phyloP scores from a whole-genome alignment of 1,140 invertebrate species.

The Delia radicum region DNA sequence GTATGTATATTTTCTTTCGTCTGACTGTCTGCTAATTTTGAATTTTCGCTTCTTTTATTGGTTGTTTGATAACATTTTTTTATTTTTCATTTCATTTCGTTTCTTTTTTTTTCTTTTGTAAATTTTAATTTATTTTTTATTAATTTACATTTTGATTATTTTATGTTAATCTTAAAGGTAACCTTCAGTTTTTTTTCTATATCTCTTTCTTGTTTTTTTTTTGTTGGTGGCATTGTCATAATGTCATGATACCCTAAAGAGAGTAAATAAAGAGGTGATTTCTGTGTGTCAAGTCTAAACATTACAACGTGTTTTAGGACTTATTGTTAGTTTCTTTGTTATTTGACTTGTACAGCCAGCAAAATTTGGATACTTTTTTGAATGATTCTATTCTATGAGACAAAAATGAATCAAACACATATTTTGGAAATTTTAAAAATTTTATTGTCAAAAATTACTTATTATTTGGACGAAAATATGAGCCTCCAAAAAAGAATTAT shows the following conservation, averaged over 20 bases:
- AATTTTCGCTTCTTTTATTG: neutral
- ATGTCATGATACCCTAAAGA: neutral
- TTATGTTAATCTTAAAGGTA: neutral
- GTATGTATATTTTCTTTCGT: neutral
- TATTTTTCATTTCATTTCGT: neutral
- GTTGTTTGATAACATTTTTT: neutral
- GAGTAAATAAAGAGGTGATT: neutral
- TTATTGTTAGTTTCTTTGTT: neutral
- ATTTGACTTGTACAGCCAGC: too few species aligned
- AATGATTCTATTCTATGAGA: too few species aligned
- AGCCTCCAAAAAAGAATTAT: too few species aligned
- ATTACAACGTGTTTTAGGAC: slow-evolving; percentile 9
- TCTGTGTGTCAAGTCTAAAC: neutral
- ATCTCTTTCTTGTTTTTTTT: too few species aligned
- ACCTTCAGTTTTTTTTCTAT: slow-evolving; percentile 19
- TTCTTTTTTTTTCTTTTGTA: neutral
- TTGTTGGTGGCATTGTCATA: slow-evolving; percentile 5
- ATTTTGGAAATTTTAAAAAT: too few species aligned
- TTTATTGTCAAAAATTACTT: too few species aligned
- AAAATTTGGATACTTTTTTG: too few species aligned
- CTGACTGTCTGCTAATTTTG: neutral
- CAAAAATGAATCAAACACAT: too few species aligned
- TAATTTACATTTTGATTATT: slow-evolving; percentile 6
- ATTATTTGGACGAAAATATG: too few species aligned
- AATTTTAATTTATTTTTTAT: neutral